Evolutionary conservation across 2,797 vertebrate species (phyloP).

Genomic region (Chelon auratus): DNA sequence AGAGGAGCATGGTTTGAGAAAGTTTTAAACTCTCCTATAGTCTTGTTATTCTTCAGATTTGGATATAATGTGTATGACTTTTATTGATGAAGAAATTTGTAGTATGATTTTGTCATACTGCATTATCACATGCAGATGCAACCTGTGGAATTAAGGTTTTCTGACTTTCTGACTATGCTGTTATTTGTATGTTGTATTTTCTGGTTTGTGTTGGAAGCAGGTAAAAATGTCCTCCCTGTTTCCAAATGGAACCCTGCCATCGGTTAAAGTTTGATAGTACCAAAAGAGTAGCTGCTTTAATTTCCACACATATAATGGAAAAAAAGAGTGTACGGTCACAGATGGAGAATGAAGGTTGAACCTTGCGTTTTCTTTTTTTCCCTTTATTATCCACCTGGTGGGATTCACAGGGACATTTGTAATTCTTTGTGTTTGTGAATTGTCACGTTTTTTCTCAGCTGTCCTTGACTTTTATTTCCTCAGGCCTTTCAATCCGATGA

Average conservation of each 20-base stretch:
- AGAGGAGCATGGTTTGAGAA: too few relatives aligned
- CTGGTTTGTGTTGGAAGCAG: not conserved
- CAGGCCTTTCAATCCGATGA: slow-evolving; percentile 84
- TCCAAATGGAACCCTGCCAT: not conserved
- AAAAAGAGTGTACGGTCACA: not conserved
- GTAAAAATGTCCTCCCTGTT: not conserved
- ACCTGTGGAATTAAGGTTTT: not conserved
- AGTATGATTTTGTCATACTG: too few relatives aligned
- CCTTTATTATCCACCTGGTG: not conserved
- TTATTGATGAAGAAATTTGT: not conserved
- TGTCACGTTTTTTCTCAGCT: slow-evolving; percentile 15
- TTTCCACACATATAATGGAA: not conserved
- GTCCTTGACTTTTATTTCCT: slow-evolving; percentile 45
- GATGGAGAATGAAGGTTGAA: not conserved
- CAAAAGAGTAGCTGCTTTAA: not conserved
- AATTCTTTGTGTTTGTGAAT: slow-evolving; percentile 5
- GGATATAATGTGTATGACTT: too few relatives aligned
- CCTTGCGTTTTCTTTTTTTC: not conserved
- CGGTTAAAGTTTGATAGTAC: not conserved
- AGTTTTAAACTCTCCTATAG: too few relatives aligned
- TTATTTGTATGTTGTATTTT: not conserved
- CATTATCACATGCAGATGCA: not conserved
- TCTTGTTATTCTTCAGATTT: too few relatives aligned
- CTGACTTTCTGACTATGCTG: too few relatives aligned
- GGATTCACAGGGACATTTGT: slow-evolving; percentile 7